Evolutionary conservation across 64 coral and sea anemone genomes (phyloP).

Genomic region (Porites australiensis): DNA sequence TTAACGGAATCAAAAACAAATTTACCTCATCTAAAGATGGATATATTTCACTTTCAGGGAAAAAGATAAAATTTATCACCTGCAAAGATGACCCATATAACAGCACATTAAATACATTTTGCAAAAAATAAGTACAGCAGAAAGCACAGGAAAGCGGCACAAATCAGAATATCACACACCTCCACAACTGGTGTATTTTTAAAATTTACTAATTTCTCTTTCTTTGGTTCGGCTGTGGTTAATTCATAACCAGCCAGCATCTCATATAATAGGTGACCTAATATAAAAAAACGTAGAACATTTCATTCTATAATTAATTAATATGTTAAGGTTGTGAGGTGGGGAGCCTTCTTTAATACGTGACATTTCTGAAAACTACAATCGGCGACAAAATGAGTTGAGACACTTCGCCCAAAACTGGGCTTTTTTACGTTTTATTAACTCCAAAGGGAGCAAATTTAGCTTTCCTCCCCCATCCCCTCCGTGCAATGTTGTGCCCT

Average conservation of each 20-base stretch:
- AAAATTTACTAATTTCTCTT: constrained; percentile 45
- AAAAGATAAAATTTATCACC: constrained; percentile 67
- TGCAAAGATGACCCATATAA: background rate
- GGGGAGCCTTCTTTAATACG: too few species aligned
- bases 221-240: constrained; percentile 57
- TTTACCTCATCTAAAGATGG: constrained; percentile 72
- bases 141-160: background rate
- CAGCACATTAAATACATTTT: background rate
- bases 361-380: too few species aligned
- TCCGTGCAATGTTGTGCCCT: too few species aligned
- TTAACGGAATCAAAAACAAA: background rate
- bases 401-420: too few species aligned
- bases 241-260: constrained; percentile 70
- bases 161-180: constrained; percentile 6
- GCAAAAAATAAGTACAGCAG: background rate
- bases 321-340: too few species aligned
- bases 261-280: constrained; percentile 69
- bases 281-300: background rate
- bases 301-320: too few species aligned
- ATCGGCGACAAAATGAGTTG: too few species aligned
- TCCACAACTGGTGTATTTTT: constrained; percentile 43
- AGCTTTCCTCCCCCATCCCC: too few species aligned
- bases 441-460: too few species aligned
- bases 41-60: constrained; percentile 54
- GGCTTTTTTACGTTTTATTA: too few species aligned